Conservation (phyloP, 2,113 vertebrate genomes). For the Rattus rattus region DNA sequence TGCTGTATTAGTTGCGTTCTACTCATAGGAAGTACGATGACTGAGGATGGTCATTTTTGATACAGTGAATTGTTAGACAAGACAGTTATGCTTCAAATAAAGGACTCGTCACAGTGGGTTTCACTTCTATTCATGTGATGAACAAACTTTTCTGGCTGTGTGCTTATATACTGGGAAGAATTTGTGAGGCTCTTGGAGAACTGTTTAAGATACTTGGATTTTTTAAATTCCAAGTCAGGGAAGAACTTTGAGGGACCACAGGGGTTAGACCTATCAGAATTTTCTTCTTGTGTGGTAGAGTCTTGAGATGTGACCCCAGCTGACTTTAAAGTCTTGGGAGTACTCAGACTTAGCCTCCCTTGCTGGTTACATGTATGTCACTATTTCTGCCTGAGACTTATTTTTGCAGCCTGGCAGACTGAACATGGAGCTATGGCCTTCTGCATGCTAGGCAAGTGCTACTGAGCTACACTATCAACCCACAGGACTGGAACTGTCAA, state of each 20-base stretch:
- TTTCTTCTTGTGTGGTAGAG: background rate
- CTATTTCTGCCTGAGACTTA: background rate
- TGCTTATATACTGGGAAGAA: constrained; percentile 20
- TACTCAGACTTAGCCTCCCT: background rate
- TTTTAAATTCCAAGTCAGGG: constrained; percentile 19
- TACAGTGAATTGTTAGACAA: constrained; percentile 53
- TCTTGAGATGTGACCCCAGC: background rate
- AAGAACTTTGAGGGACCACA: background rate
- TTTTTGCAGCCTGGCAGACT: background rate
- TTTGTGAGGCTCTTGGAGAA: constrained; percentile 22
- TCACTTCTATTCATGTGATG: background rate
- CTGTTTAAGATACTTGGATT: constrained; percentile 9
- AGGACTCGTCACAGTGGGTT: background rate
- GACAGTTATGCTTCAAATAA: constrained; percentile 49
- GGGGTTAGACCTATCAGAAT: background rate
- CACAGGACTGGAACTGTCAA: background rate
- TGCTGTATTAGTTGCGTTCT: constrained; percentile 41
- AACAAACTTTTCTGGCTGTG: constrained; percentile 40
- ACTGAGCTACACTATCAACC: background rate
- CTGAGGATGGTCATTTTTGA: constrained; percentile 16
- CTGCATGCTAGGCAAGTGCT: background rate
- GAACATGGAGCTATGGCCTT: background rate
- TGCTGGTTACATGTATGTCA: background rate
- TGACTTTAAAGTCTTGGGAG: background rate
- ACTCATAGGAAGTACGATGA: constrained; percentile 11